These are phyloP conservation scores for Stegastes partitus DNA, from an alignment of 2,113 vertebrate species.

Conservation along the genomic window DNA sequence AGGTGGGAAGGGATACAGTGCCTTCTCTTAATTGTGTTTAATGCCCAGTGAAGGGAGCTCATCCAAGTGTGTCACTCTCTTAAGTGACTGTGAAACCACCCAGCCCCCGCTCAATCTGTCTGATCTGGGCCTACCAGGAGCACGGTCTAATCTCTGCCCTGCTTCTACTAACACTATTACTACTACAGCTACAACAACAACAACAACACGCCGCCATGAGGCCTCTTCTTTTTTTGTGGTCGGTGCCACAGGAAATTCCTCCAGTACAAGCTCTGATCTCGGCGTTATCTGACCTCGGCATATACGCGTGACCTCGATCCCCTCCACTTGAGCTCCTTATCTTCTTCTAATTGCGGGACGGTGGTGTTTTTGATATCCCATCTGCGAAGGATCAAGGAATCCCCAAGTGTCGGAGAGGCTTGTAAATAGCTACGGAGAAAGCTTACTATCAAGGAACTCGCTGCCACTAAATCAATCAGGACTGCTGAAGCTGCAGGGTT, in stretches of 20 bases:
- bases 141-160: conserved; percentile 57
- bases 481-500: background rate
- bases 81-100: conserved; percentile 60
- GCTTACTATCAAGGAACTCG: background rate
- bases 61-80: conserved; percentile 66
- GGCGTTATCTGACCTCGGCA: conserved; percentile 45
- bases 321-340: conserved; percentile 62
- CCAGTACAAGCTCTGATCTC: conserved; percentile 38
- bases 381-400: conserved; percentile 50
- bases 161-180: conserved; percentile 23
- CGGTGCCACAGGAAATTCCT: conserved; percentile 33
- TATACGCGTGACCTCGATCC: conserved; percentile 25
- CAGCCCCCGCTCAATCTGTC: conserved; percentile 46
- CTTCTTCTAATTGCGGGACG: conserved; percentile 57
- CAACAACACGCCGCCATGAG: conserved; percentile 11
- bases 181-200: conserved; percentile 21
- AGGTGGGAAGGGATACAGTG: conserved; percentile 62
- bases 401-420: conserved; percentile 14
- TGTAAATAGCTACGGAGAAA: conserved; percentile 25
- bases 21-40: conserved; percentile 74
- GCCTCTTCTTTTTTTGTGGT: background rate
- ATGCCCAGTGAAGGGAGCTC: conserved; percentile 65
- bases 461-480: conserved; percentile 5
- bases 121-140: conserved; percentile 46
- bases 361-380: conserved; percentile 46